Percentiles rank a stretch among this genome's conserved stretches.
Evolutionary conservation across 2,888 invertebrate genomes (phyloP).

Genomic region (Metallyticus violacea): DNA sequence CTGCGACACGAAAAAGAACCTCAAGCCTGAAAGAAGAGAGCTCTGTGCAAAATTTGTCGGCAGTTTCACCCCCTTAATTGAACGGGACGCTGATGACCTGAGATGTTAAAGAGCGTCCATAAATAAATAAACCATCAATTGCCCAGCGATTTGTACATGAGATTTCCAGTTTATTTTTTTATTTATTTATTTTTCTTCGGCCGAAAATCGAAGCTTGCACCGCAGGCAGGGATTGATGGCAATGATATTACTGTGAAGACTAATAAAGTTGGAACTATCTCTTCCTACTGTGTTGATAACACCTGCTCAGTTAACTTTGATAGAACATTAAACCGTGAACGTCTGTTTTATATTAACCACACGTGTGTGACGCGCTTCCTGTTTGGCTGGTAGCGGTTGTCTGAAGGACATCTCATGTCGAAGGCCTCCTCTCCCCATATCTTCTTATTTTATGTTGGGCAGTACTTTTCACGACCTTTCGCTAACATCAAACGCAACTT

Average conservation of each 20-base stretch:
- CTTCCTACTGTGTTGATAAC: not conserved
- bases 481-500: not conserved
- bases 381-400: not conserved
- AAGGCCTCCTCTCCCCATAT: not conserved
- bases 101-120: too few species aligned
- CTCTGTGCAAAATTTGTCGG: too few species aligned
- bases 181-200: too few species aligned
- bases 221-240: too few species aligned
- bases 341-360: not conserved
- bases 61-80: too few species aligned
- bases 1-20: too few species aligned
- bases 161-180: too few species aligned
- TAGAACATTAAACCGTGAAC: not conserved
- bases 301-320: not conserved
- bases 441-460: not conserved
- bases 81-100: too few species aligned
- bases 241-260: not conserved
- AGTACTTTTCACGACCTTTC: not conserved
- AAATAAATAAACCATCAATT: too few species aligned
- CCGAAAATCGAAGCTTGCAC: too few species aligned
- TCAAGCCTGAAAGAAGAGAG: too few species aligned
- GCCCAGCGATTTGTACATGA: too few species aligned
- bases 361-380: not conserved
- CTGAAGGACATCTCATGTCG: constrained; percentile 4
- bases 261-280: not conserved